A percentile compares a stretch with the other conserved stretches of the same genome.
These are phyloP conservation scores for Drosophila eohydei DNA, from an alignment of 2,888 invertebrate genomes.

Conservation along the genomic window DNA sequence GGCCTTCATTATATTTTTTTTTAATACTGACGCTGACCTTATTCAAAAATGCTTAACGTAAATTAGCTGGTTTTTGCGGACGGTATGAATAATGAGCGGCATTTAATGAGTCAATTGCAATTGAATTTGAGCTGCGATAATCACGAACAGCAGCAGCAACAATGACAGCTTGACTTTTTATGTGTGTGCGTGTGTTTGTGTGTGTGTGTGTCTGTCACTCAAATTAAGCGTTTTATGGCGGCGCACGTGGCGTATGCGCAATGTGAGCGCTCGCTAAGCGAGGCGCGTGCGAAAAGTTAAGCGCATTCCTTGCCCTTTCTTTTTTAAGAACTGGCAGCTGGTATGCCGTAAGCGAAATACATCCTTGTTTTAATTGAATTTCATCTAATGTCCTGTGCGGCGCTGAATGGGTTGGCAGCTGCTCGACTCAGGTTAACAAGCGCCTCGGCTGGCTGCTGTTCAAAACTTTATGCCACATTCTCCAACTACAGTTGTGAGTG, in stretches of 20 bases:
- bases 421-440: conserved; percentile 70
- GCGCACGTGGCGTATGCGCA: conserved; percentile 60
- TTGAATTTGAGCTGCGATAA: conserved; percentile 62
- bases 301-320: conserved; percentile 42
- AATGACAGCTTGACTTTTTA: conserved; percentile 38
- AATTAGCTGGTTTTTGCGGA: conserved; percentile 76
- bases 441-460: conserved; percentile 28
- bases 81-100: conserved; percentile 71
- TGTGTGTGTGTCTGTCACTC: conserved; percentile 39
- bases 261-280: conserved; percentile 41
- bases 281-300: conserved; percentile 49
- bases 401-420: conserved; percentile 12
- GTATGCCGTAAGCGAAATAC: conserved; percentile 64
- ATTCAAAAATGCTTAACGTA: conserved; percentile 78
- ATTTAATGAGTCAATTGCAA: conserved; percentile 74
- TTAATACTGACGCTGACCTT: conserved; percentile 51
- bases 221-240: conserved; percentile 72
- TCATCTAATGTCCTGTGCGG: conserved; percentile 68
- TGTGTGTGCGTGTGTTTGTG: background rate
- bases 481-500: conserved; percentile 23
- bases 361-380: conserved; percentile 77
- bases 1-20: conserved; percentile 10
- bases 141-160: conserved; percentile 23
- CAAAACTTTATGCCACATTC: conserved; percentile 72
- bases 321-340: conserved; percentile 38